Conservation (phyloP, 2,888 invertebrate species). For the Theristus sp. region DNA sequence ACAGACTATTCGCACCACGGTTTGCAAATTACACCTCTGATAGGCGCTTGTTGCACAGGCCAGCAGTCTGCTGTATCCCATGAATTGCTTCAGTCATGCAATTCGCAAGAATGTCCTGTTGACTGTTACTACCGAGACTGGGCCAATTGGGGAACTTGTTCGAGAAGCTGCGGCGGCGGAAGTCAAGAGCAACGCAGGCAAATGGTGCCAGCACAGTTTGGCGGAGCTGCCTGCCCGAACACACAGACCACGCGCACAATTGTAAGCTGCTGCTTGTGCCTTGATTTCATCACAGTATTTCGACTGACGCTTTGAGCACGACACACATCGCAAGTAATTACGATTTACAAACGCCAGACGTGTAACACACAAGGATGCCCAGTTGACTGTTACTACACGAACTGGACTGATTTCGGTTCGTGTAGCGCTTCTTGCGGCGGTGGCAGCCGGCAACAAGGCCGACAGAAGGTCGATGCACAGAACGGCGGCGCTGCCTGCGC, state of each 20-base stretch:
- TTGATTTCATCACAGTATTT: background rate
- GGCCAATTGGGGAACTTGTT: background rate
- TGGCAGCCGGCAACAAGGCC: background rate
- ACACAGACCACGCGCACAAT: background rate
- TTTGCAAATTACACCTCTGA: background rate
- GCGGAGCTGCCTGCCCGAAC: background rate
- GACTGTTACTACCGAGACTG: background rate
- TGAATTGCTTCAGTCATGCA: background rate
- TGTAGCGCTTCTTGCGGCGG: background rate
- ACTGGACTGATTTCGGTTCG: background rate
- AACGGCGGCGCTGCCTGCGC: too few species aligned
- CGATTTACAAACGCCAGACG: too few species aligned
- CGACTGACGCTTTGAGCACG: too few species aligned
- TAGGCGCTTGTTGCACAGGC: background rate
- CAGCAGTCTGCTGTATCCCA: too few species aligned
- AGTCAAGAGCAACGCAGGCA: background rate
- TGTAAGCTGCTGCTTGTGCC: background rate
- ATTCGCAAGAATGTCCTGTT: background rate
- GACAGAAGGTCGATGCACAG: background rate
- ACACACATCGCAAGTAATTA: background rate
- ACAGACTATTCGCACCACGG: too few species aligned
- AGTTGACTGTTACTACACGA: background rate
- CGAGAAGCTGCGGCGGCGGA: background rate
- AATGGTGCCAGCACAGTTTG: background rate
- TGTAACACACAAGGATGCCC: background rate